Base-by-base conservation (phyloP, 2,888 invertebrate species). In the Atethmia centrago region DNA sequence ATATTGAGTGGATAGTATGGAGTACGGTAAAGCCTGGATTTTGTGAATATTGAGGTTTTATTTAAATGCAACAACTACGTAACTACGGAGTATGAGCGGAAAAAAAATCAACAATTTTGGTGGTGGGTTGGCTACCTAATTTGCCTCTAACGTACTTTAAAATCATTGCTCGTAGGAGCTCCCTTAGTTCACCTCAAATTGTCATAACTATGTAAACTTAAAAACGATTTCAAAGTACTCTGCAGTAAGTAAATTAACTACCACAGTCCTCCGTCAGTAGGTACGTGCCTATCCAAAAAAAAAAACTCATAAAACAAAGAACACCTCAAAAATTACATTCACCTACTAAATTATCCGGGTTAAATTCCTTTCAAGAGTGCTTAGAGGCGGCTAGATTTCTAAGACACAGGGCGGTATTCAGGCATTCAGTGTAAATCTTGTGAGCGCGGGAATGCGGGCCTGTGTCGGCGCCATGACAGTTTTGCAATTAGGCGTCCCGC, bases 401-500 rank as follows among this genome's bases (percentile, higher is more conserved):
- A 88, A 91, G 91, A 91, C 89, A 88, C 89, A 85, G 89, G 88
- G 86, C 59, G 90, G 91, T 86, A 90, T 90, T 90, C 90, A 88
- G 89, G 89, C 87, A 89, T 90, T 84, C 84, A 82, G 89, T 86
- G 90, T 92, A 91, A 91, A 91, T 91, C 89, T 89, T 87, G 89
- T 79, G 87, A 88, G 87, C 87, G 85, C 85, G 79, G 87, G 92
- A 91, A 92, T 92, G 92, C 90, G 88, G 87, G 89, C 83, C 87
- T 87, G 87, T 77, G 85, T 85, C 87, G 88, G 72, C 88, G 90
- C 89, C 92, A 90, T 91, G 92, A 92, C 93, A 91, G 90, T 85
- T 91, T 89, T 84, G 90, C 91, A 92, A 92, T 92, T 92, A 92
- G 90, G 89, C 85, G 81, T 81, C 83, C 89, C 89, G 72, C 90